phyloP scores from a whole-genome alignment of 2,113 vertebrate species.

The Cottus gobio region DNA sequence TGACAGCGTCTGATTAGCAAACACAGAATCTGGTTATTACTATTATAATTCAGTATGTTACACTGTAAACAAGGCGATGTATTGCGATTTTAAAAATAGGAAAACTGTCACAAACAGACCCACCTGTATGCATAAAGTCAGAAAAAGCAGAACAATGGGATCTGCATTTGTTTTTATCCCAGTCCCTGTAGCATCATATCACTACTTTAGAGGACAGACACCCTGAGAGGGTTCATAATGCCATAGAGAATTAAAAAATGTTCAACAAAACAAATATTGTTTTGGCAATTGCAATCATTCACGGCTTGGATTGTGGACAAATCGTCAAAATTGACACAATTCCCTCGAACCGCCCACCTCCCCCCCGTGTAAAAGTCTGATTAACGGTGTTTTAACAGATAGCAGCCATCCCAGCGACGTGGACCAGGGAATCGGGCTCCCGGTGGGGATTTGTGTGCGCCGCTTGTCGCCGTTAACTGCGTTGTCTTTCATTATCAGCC shows the following conservation, averaged over 20 bases:
- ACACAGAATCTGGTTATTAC: too few relatives aligned
- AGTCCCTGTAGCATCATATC: too few relatives aligned
- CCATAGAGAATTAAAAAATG: neutral
- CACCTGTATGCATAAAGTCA: too few relatives aligned
- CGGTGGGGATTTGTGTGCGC: constrained; percentile 42
- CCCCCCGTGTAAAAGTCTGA: constrained; percentile 63
- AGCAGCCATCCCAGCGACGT: constrained; percentile 32
- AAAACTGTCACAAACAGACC: too few relatives aligned
- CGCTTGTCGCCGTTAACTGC: constrained; percentile 69
- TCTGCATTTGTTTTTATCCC: too few relatives aligned
- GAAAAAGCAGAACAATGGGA: too few relatives aligned
- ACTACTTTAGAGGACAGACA: too few relatives aligned
- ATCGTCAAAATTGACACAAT: constrained; percentile 41
- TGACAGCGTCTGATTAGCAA: too few relatives aligned
- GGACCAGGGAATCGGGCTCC: constrained; percentile 55
- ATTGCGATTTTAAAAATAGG: too few relatives aligned
- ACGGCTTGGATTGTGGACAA: neutral
- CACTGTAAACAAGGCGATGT: too few relatives aligned
- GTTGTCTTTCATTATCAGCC: constrained; percentile 77
- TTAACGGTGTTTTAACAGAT: constrained; percentile 73
- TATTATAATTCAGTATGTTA: too few relatives aligned
- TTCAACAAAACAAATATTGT: neutral
- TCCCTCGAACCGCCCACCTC: constrained; percentile 31
- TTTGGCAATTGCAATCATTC: neutral
- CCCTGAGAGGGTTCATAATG: too few relatives aligned